These are phyloP conservation scores for Invenusta paracnida DNA, from an alignment of 2,888 invertebrate species.

Conservation along the genomic window DNA sequence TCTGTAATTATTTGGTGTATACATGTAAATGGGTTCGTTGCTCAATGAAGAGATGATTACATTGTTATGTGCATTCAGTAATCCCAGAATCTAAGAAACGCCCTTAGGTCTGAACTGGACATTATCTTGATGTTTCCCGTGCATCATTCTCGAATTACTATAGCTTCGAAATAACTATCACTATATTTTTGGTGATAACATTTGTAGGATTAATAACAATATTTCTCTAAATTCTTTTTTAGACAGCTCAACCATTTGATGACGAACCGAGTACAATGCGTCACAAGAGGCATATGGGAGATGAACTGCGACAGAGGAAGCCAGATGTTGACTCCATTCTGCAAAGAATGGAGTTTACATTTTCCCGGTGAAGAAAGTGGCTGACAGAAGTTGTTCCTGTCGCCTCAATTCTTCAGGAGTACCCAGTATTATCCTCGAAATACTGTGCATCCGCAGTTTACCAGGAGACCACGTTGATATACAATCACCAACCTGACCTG, in stretches of 20 bases:
- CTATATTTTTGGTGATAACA: background rate
- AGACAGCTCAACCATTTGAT: background rate
- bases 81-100: background rate
- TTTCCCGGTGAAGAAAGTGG: slow-evolving; percentile 9
- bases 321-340: slow-evolving; percentile 2
- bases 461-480: slow-evolving; percentile 2
- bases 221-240: background rate
- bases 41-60: too few species aligned
- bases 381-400: background rate
- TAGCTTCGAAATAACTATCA: too few species aligned
- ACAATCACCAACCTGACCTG: background rate
- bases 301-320: background rate
- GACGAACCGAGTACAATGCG: background rate
- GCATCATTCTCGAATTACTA: background rate
- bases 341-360: background rate
- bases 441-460: background rate
- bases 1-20: too few species aligned
- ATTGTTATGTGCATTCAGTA: background rate
- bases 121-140: background rate
- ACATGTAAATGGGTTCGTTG: too few species aligned
- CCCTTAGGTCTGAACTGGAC: background rate
- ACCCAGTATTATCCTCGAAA: background rate
- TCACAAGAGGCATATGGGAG: slow-evolving; percentile 14
- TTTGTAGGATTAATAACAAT: background rate
- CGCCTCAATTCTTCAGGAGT: slow-evolving; percentile 16